These are phyloP conservation scores for Acanthoscelides obtectus DNA, from an alignment of 2,888 invertebrate genomes.

Conservation along the genomic window DNA sequence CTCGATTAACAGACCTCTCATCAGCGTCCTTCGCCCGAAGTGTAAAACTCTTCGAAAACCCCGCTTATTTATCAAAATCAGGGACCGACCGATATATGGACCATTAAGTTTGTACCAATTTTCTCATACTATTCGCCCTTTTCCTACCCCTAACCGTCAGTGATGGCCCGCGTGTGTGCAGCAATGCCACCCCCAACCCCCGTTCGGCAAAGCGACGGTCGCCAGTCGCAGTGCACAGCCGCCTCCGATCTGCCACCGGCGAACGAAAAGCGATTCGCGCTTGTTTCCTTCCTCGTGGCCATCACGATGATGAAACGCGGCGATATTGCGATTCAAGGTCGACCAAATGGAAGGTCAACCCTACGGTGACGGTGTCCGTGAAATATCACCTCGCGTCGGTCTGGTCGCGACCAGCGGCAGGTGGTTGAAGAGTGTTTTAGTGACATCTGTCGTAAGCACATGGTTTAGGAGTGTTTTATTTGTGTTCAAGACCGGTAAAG, in stretches of 20 bases:
- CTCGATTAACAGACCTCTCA: too few relatives aligned
- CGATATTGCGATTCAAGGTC: neutral
- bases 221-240: neutral
- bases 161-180: neutral
- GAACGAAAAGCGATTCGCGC: neutral
- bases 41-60: too few relatives aligned
- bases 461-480: neutral
- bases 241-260: neutral
- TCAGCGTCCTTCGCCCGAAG: too few relatives aligned
- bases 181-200: neutral
- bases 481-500: neutral
- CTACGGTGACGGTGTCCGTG: neutral
- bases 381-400: neutral
- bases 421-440: neutral
- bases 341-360: neutral
- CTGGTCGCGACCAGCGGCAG: neutral
- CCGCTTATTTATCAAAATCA: too few relatives aligned
- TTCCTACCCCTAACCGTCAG: neutral
- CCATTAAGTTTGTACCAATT: neutral
- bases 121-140: neutral
- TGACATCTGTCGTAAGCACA: neutral
- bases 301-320: neutral
- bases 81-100: too few relatives aligned
- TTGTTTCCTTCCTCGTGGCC: neutral
- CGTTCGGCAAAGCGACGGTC: too few relatives aligned